Percentiles rank a stretch among this genome's conserved stretches.
Conservation (phyloP, 2,888 invertebrate genomes). For the Coleophora deauratella region DNA sequence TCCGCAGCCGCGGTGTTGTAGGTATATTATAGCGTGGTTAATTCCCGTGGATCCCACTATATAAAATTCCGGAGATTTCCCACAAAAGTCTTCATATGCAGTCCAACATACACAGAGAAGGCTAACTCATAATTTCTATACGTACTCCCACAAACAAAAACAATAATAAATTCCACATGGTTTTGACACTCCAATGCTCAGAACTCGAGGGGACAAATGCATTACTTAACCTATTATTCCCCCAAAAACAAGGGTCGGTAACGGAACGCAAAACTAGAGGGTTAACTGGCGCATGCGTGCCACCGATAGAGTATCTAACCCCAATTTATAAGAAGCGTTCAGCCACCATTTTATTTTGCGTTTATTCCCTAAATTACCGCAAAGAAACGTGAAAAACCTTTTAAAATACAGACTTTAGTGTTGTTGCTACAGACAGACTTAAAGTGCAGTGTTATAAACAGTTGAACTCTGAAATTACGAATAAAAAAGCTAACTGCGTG, state of each 20-base stretch:
- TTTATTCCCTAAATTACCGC: slow-evolving; percentile 35
- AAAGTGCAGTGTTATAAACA: slow-evolving; percentile 18
- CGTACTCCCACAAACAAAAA: too few relatives aligned
- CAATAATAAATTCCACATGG: too few relatives aligned
- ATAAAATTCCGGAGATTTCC: too few relatives aligned
- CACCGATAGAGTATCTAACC: slow-evolving; percentile 35
- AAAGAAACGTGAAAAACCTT: slow-evolving; percentile 19
- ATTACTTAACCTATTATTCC: neutral
- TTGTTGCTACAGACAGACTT: slow-evolving; percentile 8
- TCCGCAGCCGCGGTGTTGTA: too few relatives aligned
- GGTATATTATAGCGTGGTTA: too few relatives aligned
- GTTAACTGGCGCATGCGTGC: slow-evolving; percentile 45
- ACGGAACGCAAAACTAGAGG: slow-evolving; percentile 35
- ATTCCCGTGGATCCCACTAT: too few relatives aligned
- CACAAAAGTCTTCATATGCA: too few relatives aligned
- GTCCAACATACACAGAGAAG: too few relatives aligned
- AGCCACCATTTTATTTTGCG: slow-evolving; percentile 61
- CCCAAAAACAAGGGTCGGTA: slow-evolving; percentile 13
- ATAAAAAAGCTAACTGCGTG: slow-evolving; percentile 8
- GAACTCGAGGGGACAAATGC: too few relatives aligned
- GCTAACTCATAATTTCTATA: too few relatives aligned
- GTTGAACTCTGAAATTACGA: too few relatives aligned
- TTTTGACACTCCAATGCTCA: too few relatives aligned
- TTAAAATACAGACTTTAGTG: slow-evolving; percentile 11
- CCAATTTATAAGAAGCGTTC: slow-evolving; percentile 31